These are phyloP conservation scores for Folsomia manolachei DNA, from an alignment of 2,888 invertebrate species.

Conservation along the genomic window DNA sequence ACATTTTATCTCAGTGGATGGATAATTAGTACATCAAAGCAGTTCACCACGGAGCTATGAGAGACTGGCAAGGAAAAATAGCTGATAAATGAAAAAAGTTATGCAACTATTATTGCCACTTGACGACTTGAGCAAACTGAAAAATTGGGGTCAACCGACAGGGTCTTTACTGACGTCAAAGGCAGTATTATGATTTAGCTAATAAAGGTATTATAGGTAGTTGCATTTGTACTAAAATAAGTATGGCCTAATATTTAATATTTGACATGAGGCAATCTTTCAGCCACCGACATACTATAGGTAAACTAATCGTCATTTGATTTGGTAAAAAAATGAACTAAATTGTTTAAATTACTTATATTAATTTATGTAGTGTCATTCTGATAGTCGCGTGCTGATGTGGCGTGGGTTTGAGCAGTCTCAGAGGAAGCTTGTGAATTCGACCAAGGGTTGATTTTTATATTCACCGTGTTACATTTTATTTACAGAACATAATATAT, in stretches of 20 bases:
- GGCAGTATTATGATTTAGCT: not conserved
- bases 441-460: no score
- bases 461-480: no score
- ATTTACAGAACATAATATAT: no score
- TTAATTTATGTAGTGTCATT: no score
- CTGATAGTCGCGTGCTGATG: no score
- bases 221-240: not conserved
- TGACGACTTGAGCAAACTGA: slow-evolving; percentile 6
- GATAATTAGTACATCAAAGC: not conserved
- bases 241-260: not conserved
- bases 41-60: not conserved
- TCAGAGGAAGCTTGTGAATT: no score
- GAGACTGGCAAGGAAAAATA: not conserved
- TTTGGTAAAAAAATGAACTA: no score
- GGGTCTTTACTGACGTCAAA: slow-evolving; percentile 46
- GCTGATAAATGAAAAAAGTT: not conserved
- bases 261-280: not conserved
- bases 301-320: no score
- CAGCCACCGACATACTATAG: no score
- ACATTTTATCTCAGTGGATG: not conserved
- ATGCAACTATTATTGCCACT: slow-evolving; percentile 27
- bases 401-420: not conserved
- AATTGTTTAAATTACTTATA: no score
- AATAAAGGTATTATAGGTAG: not conserved
- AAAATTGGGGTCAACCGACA: slow-evolving; percentile 45